Evolutionary conservation across 2,797 vertebrate genomes (phyloP).

Genomic region (Ibycter americanus): DNA sequence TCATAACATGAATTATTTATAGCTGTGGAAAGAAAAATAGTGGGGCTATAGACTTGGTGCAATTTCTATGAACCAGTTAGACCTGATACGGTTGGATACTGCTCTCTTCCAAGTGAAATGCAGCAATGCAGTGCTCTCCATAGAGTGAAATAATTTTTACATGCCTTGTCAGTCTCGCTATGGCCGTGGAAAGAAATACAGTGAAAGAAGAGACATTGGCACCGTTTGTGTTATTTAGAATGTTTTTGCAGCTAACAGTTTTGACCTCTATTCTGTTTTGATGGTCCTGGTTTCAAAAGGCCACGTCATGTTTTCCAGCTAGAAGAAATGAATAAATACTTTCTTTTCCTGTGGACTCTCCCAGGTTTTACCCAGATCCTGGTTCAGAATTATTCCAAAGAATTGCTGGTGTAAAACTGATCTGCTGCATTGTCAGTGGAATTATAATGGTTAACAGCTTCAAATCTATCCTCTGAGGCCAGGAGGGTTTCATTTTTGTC

Average conservation of each 20-base stretch:
- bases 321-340: conserved; percentile 21
- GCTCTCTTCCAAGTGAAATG: conserved; percentile 47
- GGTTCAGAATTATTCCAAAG: neutral
- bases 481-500: neutral
- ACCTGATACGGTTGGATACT: neutral
- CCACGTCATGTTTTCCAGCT: conserved; percentile 18
- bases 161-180: conserved; percentile 22
- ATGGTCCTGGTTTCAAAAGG: conserved; percentile 41
- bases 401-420: neutral
- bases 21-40: conserved; percentile 66
- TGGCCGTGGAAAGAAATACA: conserved; percentile 67
- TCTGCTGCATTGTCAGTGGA: neutral
- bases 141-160: conserved; percentile 66
- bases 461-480: neutral
- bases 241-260: conserved; percentile 61
- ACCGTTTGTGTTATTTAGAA: conserved; percentile 45
- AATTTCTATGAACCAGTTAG: conserved; percentile 20
- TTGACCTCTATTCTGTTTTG: conserved; percentile 43
- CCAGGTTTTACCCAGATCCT: neutral
- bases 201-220: conserved; percentile 29
- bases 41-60: neutral
- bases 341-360: conserved; percentile 43
- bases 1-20: conserved; percentile 51
- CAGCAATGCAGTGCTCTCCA: conserved; percentile 14
- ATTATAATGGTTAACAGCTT: neutral